Evolutionary conservation across 2,888 invertebrate species (phyloP), one percentile per base, ranked within the genome.

Genomic region (Parthenolecanium corni): DNA sequence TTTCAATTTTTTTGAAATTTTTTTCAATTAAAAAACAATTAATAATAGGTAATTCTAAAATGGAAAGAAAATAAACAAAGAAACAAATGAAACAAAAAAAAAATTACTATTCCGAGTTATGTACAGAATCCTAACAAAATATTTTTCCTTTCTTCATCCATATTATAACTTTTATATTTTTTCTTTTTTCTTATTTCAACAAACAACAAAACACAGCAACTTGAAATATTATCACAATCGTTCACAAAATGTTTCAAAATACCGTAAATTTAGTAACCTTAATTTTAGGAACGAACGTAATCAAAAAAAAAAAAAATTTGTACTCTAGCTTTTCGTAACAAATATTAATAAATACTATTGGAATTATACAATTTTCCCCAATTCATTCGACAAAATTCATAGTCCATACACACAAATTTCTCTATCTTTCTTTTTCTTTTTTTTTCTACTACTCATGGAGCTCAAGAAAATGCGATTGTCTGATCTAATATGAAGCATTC

Each of bases 161-260:
- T n/a, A 31, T 31, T 31, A 31, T 31, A 6, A 31, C 4, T 9
- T 31, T 31, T 31, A 31, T 9, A 54, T 42, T 54, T 38, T 42
- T 52, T 31, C 31, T 52, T 31, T 54, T 54, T 38, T 23, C 24
- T 56, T 44, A 24, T 42, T 56, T 56, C 44, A 56, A 56, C 56
- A 44, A 56, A 56, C 44, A 56, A 56, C 44, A 46, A 56, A 40
- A 56, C 56, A 56, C 56, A 56, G 44, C 42, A 56, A 56, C 24
- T 56, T 56, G 23, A 56, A 56, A 56, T 56, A 56, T 49, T 49
- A 49, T 56, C 56, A 56, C 56, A 56, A 56, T 44, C 56, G 44
- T 56, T 56, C 56, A 56, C 56, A 56, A 31, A 31, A 56, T 56
- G 44, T 56, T 56, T 44, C 31, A 18, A 56, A 44, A 56, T 44